phyloP scores from a whole-genome alignment of 1,140 invertebrate genomes.

The Zaprionus africanus region DNA sequence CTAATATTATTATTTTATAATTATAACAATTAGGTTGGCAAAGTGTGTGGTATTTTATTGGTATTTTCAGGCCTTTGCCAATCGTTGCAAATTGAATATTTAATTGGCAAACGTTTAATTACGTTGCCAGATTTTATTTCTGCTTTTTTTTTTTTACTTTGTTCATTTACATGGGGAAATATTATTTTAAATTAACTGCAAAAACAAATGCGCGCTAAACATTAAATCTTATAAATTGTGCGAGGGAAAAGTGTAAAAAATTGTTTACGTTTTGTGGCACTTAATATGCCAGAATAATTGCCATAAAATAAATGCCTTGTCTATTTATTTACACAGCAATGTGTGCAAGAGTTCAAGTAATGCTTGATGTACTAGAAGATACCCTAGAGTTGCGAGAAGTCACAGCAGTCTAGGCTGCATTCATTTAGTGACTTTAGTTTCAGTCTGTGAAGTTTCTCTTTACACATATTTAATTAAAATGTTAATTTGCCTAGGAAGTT shows the following conservation, averaged over 20 bases:
- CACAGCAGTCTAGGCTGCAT: too few species aligned
- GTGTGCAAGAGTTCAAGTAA: not conserved
- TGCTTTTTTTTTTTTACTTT: not conserved
- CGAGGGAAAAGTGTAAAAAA: not conserved
- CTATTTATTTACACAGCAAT: slow-evolving; percentile 26
- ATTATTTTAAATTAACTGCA: slow-evolving; percentile 8
- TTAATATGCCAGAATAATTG: slow-evolving; percentile 43
- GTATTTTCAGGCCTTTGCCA: not conserved
- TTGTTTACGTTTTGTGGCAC: slow-evolving; percentile 10
- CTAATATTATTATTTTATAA: slow-evolving; percentile 16
- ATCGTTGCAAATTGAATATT: slow-evolving; percentile 2
- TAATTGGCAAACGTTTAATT: slow-evolving; percentile 8
- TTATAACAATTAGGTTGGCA: slow-evolving; percentile 3
- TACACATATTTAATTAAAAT: too few species aligned
- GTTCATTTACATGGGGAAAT: not conserved
- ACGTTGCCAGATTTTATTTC: slow-evolving; percentile 2
- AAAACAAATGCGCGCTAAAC: slow-evolving; percentile 2
- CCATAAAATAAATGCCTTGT: slow-evolving; percentile 25
- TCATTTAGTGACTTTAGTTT: not conserved
- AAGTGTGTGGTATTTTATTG: slow-evolving; percentile 4
- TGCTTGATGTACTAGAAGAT: not conserved
- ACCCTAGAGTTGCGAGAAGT: not conserved
- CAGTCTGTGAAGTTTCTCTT: too few species aligned
- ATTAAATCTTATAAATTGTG: slow-evolving; percentile 21
- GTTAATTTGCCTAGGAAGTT: too few species aligned